phyloP scores from a whole-genome alignment of 2,888 invertebrate genomes.

The Ophion obscuratus region DNA sequence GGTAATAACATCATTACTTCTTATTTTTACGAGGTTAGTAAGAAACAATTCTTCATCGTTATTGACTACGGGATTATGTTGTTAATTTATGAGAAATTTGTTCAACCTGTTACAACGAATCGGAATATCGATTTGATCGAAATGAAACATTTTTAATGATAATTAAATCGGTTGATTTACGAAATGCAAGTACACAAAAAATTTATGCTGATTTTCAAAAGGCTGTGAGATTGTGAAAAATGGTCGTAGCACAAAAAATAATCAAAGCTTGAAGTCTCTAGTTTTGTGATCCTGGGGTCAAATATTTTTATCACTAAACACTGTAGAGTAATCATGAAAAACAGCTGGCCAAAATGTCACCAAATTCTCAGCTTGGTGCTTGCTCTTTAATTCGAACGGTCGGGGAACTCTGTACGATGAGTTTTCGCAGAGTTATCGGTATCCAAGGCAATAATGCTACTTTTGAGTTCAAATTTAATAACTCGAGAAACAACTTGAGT shows the following conservation, averaged over 20 bases:
- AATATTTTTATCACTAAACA: not conserved
- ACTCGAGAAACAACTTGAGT: not conserved
- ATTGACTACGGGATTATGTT: not conserved
- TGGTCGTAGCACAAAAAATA: not conserved
- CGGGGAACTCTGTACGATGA: not conserved
- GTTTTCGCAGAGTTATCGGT: not conserved
- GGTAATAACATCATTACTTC: slow-evolving; percentile 7
- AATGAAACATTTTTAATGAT: not conserved
- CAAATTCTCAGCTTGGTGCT: not conserved
- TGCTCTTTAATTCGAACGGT: not conserved
- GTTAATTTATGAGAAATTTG: not conserved
- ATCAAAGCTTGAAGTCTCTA: not conserved
- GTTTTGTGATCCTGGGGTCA: not conserved
- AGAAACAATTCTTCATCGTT: not conserved
- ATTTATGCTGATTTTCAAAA: too few relatives aligned
- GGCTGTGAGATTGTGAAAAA: too few relatives aligned
- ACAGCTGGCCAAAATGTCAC: not conserved
- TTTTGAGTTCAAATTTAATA: not conserved
- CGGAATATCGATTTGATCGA: not conserved
- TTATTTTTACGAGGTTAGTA: not conserved
- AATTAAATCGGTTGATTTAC: not conserved
- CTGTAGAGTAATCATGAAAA: not conserved
- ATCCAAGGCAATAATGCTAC: not conserved
- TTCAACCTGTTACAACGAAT: not conserved
- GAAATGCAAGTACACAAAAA: too few relatives aligned